Base-by-base conservation (phyloP, 1,140 invertebrate species). In the Brachionus calyciflorus region DNA sequence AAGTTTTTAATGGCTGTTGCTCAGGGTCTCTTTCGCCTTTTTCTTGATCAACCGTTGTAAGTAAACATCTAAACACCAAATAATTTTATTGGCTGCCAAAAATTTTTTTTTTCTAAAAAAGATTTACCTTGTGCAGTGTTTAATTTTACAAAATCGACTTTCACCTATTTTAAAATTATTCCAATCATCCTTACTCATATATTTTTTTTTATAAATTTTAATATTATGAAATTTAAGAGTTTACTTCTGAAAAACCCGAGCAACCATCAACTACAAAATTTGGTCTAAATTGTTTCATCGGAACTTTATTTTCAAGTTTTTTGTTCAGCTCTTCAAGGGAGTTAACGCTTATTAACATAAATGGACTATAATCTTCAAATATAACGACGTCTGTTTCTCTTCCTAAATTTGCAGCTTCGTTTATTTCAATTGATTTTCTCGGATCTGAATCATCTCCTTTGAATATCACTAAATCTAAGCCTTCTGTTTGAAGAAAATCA, bases 11-110 rank as follows among this genome's bases (percentile, higher is more conserved):
- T 24, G 82, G 82, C 77, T 84, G 81, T 68, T 78, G 78, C 28
- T 78, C 78, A n/a, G 75, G 53, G 24, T 79, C 48, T 77, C 77
- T 77, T 6, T 80, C 63, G 24, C 81, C 83, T 33, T 55, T 81
- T n/a, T 79, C 79, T 14, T 79, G 81, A 77, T 83, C 79, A 9
- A 83, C 78, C 14, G 81, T 83, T 40, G 82, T 83, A 33, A 82
- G 48, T 19, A 80, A 77, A 78, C 82, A 84, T 77, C 82, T 78
- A 55, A 49, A 49, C 7, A 30, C 1, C n/a, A 51, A 28, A 19
- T 41, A 3, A 17, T 53, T 17, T 17, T 79, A 21, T 48, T 46
- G 68, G 21, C 41, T 41, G 33, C 46, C n/a, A 68, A 24, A 21
- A 65, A 30, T 70, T 12, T 26, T 51, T 17, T 26, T 49, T 37